A percentile compares a stretch with the other conserved stretches of the same genome.
These are phyloP conservation scores for Tinamus guttatus DNA, from an alignment of 2,113 vertebrate genomes.

Conservation along the genomic window DNA sequence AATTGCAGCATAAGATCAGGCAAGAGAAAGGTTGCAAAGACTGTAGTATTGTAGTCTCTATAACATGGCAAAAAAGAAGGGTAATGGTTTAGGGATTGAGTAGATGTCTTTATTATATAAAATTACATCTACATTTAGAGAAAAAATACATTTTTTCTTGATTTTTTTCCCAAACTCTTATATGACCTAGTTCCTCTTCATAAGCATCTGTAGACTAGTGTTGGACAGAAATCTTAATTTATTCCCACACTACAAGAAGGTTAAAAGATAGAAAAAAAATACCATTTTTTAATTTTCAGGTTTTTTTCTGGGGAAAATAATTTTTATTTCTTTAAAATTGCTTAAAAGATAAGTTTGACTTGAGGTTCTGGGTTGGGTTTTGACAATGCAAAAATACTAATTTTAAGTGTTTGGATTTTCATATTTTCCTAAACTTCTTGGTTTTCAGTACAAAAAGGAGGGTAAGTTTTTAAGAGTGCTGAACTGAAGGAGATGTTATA, in stretches of 20 bases:
- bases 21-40: not conserved
- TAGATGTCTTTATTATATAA: not conserved
- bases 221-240: not conserved
- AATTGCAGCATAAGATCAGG: not conserved
- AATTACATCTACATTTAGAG: not conserved
- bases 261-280: not conserved
- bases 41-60: not conserved
- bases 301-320: not conserved
- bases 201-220: not conserved
- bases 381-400: not conserved
- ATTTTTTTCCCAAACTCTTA: fast-evolving
- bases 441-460: not conserved
- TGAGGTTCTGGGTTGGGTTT: not conserved
- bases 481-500: not conserved
- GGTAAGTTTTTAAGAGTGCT: not conserved
- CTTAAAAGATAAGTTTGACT: not conserved
- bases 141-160: not conserved
- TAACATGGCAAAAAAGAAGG: not conserved
- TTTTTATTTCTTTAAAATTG: not conserved
- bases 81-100: not conserved
- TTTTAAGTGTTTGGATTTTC: not conserved
- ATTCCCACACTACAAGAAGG: not conserved
- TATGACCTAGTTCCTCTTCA: not conserved
- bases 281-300: not conserved
- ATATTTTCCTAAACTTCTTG: not conserved